Percentiles rank a stretch among this genome's conserved stretches.
Evolutionary conservation across 2,113 vertebrate genomes (phyloP).

Genomic region (Hepsetus odoe): DNA sequence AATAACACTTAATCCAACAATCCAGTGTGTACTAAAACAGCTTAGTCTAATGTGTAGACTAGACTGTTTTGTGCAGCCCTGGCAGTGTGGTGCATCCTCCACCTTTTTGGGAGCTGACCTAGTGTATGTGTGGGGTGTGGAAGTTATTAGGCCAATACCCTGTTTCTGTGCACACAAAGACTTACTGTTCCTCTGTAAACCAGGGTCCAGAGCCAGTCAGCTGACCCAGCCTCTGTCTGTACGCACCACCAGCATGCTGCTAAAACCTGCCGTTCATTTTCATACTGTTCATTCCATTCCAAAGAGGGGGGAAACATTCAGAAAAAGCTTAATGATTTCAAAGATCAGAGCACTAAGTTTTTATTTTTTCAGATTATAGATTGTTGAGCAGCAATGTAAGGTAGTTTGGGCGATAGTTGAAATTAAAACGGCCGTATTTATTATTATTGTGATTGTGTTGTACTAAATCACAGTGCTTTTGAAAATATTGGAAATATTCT

Average conservation of each 20-base stretch:
- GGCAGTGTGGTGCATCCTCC: neutral
- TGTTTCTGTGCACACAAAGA: slow-evolving; percentile 56
- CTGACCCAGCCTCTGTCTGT: neutral
- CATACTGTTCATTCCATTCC: neutral
- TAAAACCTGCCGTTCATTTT: neutral
- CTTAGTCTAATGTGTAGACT: neutral
- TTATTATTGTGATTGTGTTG: too few relatives aligned
- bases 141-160: slow-evolving; percentile 35
- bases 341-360: neutral
- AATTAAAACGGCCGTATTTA: too few relatives aligned
- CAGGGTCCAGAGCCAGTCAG: neutral
- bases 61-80: neutral
- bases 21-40: neutral
- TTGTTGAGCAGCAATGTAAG: too few relatives aligned
- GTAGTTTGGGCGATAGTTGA: too few relatives aligned
- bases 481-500: too few relatives aligned
- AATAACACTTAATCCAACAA: neutral
- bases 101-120: slow-evolving; percentile 26
- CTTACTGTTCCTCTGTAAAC: slow-evolving; percentile 56
- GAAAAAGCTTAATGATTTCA: neutral
- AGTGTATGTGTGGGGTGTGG: slow-evolving; percentile 46
- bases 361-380: too few relatives aligned
- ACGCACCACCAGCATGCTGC: neutral
- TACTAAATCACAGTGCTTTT: too few relatives aligned
- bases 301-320: neutral